Conservation (phyloP, 2,888 invertebrate species). For the Malthinus flaveolus region DNA sequence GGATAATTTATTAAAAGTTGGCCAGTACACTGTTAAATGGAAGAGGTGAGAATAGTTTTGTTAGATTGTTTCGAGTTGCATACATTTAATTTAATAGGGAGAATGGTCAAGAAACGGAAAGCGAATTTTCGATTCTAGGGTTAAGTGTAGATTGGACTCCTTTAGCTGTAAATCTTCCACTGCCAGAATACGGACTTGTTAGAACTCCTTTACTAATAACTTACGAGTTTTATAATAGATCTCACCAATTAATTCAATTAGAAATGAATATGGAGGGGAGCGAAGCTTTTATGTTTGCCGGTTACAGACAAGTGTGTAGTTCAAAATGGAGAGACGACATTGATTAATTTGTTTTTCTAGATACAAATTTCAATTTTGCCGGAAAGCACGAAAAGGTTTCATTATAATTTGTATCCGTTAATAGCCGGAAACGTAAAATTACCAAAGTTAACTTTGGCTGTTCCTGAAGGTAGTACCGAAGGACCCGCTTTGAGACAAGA, state of each 20-base stretch:
- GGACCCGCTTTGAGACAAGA: conserved; percentile 53
- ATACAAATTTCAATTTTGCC: conserved; percentile 64
- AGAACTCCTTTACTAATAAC: conserved; percentile 71
- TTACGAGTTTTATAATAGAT: conserved; percentile 74
- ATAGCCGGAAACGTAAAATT: conserved; percentile 73
- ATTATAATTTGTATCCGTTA: conserved; percentile 81
- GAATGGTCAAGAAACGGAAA: conserved; percentile 42
- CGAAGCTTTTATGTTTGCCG: conserved; percentile 94
- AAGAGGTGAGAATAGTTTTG: conserved; percentile 53
- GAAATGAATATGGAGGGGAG: conserved; percentile 77
- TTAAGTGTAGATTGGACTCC: conserved; percentile 65
- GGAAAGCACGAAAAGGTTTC: conserved; percentile 62
- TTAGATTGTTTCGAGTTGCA: not conserved
- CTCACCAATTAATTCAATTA: conserved; percentile 70
- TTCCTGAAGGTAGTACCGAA: conserved; percentile 54
- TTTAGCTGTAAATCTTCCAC: conserved; percentile 62
- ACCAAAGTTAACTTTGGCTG: conserved; percentile 62
- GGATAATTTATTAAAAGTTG: conserved; percentile 57
- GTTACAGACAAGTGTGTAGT: conserved; percentile 78
- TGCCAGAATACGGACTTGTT: conserved; percentile 77
- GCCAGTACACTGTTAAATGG: conserved; percentile 61
- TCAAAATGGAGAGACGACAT: not conserved
- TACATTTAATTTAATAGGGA: conserved; percentile 34
- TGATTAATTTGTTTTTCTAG: conserved; percentile 32
- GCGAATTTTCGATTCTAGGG: conserved; percentile 45